Conservation (phyloP, 2,888 invertebrate species). For the Miltochrista miniata region DNA sequence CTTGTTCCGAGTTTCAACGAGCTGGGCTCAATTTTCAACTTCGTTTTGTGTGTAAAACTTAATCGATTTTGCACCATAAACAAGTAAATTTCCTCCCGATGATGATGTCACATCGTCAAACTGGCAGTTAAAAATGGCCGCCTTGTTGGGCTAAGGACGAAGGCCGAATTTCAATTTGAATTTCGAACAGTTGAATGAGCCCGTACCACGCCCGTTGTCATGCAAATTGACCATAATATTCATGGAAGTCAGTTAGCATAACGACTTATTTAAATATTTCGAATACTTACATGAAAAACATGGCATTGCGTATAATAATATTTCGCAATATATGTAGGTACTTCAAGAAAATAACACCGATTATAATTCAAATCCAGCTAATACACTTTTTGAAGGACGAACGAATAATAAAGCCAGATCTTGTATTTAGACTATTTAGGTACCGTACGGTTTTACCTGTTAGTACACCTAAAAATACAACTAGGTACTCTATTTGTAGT, state of each 20-base stretch:
- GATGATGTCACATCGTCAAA: constrained; percentile 42
- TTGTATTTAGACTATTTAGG: too few species aligned
- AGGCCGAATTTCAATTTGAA: constrained; percentile 59
- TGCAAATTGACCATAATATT: constrained; percentile 51
- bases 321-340: neutral
- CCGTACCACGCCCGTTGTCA: constrained; percentile 48
- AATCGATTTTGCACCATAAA: too few species aligned
- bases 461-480: too few species aligned
- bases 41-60: too few species aligned
- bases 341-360: neutral
- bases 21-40: too few species aligned
- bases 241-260: constrained; percentile 33
- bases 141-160: constrained; percentile 50
- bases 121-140: constrained; percentile 36
- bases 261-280: constrained; percentile 36
- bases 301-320: constrained; percentile 7
- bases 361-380: too few species aligned
- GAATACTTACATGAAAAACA: constrained; percentile 13
- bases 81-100: too few species aligned
- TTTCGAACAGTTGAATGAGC: constrained; percentile 41
- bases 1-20: too few species aligned
- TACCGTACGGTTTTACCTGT: too few species aligned
- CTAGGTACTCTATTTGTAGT: too few species aligned
- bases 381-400: too few species aligned
- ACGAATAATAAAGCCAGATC: too few species aligned